Evolutionary conservation across 1,140 invertebrate species (phyloP), one percentile per base, ranked within the genome.

Genomic region (Phenacoccus solenopsis): DNA sequence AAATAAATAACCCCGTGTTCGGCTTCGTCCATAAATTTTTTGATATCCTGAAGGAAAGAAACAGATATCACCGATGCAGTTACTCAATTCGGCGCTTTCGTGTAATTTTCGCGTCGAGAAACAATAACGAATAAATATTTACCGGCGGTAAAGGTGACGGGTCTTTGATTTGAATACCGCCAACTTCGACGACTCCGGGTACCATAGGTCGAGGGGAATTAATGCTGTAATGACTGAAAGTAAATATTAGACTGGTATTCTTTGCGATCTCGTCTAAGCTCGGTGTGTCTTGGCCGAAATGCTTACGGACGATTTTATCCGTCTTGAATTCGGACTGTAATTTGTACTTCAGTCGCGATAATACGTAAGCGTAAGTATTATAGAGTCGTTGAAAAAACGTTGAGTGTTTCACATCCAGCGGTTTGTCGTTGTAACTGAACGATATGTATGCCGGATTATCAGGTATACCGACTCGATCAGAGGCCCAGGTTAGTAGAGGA

Each of bases 1-100:
- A 88, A 88, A 72, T 86, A 86, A 35, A 90, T 83, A 0, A 86
- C 83, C 0, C 87, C 87, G 32, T 85, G 75, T 20, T 77, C 74
- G 0, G 85, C 68, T 59, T 72, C 61, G 38, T 74, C 71, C 28
- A 75, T 56, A 38, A 74, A 70, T 28, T 70, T 70, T 69, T 74
- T 30, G 5, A 75, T 69, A 57, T 75, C 75, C 75, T 75, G n/a
- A 4, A 32, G n/a, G n/a, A n/a, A n/a, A n/a, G n/a, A n/a, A n/a
- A n/a, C n/a, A n/a, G n/a, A n/a, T n/a, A n/a, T n/a, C n/a, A n/a
- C n/a, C n/a, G n/a, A n/a, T n/a, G n/a, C n/a, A n/a, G n/a, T n/a
- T n/a, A n/a, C n/a, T n/a, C n/a, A n/a, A n/a, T n/a, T n/a, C n/a
- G n/a, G n/a, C n/a, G n/a, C n/a, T n/a, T n/a, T n/a, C n/a, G n/a